Conservation (phyloP, 2,888 invertebrate species). For the Saturnia pavonia region DNA sequence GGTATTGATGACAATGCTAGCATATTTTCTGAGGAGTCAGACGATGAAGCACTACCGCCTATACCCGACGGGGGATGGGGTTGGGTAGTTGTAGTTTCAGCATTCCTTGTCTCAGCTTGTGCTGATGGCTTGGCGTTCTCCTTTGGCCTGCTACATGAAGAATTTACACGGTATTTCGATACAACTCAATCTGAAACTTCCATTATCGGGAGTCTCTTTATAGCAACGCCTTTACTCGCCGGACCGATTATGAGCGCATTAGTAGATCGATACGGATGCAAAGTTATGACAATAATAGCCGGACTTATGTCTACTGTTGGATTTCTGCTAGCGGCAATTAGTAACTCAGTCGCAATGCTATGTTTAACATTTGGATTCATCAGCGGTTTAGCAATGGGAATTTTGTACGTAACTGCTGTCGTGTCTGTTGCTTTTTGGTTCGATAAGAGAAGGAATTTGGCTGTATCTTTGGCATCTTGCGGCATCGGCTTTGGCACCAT, state of each 20-base stretch:
- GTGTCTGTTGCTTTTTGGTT: constrained; percentile 97
- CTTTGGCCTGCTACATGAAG: constrained; percentile 93
- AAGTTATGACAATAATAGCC: constrained; percentile 87
- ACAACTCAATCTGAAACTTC: constrained; percentile 92
- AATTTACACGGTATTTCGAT: constrained; percentile 89
- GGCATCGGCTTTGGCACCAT: constrained; percentile 95
- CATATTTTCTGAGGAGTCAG: constrained; percentile 63
- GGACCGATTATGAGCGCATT: constrained; percentile 92
- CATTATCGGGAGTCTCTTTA: constrained; percentile 93
- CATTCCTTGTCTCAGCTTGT: constrained; percentile 92
- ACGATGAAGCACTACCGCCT: constrained; percentile 72
- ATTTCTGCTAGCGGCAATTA: constrained; percentile 87
- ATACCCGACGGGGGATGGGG: constrained; percentile 94
- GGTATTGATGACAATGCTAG: constrained; percentile 63
- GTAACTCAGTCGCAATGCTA: constrained; percentile 87
- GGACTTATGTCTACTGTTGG: constrained; percentile 87
- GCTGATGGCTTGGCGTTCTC: constrained; percentile 96
- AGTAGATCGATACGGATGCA: constrained; percentile 92
- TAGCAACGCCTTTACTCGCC: constrained; percentile 92
- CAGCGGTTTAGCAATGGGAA: constrained; percentile 90
- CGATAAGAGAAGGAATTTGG: constrained; percentile 91
- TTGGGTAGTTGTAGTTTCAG: constrained; percentile 93
- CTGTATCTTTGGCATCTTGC: constrained; percentile 92
- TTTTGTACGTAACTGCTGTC: constrained; percentile 93
- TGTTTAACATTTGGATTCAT: constrained; percentile 92